Conservation (phyloP, 2,888 invertebrate genomes). For the Listrodromus nycthemerus region DNA sequence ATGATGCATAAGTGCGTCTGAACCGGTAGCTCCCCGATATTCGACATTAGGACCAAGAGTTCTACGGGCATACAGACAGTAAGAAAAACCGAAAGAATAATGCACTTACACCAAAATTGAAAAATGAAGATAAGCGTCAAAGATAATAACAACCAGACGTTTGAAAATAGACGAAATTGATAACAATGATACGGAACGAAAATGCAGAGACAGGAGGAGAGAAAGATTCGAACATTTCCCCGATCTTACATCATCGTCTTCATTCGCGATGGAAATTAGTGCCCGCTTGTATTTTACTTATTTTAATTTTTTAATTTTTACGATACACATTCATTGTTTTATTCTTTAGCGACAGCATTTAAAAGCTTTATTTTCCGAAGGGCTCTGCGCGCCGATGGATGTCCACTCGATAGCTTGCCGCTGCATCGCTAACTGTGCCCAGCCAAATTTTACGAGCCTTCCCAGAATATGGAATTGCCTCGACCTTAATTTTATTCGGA, state of each 20-base stretch:
- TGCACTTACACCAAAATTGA: neutral
- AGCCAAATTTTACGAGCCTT: conserved; percentile 42
- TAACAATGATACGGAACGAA: neutral
- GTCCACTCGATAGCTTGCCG: neutral
- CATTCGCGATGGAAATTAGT: too few species aligned
- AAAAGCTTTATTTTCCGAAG: neutral
- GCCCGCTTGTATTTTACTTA: too few species aligned
- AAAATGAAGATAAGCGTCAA: too few species aligned
- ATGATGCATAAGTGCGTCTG: too few species aligned
- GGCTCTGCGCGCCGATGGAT: conserved; percentile 5
- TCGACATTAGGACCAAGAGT: too few species aligned
- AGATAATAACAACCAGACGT: too few species aligned
- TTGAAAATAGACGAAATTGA: too few species aligned
- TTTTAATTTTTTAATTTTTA: too few species aligned
- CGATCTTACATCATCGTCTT: conserved; percentile 17
- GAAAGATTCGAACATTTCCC: neutral
- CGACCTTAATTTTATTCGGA: conserved; percentile 43
- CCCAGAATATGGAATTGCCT: conserved; percentile 13
- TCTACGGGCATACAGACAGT: too few species aligned
- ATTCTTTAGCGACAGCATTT: neutral
- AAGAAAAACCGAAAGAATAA: too few species aligned
- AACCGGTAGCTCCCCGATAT: neutral
- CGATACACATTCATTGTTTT: too few species aligned
- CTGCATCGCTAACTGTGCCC: conserved; percentile 2
- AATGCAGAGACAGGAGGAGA: neutral